These are phyloP conservation scores for Odontophorus gujanensis DNA, from an alignment of 2,113 vertebrate species.

Conservation along the genomic window DNA sequence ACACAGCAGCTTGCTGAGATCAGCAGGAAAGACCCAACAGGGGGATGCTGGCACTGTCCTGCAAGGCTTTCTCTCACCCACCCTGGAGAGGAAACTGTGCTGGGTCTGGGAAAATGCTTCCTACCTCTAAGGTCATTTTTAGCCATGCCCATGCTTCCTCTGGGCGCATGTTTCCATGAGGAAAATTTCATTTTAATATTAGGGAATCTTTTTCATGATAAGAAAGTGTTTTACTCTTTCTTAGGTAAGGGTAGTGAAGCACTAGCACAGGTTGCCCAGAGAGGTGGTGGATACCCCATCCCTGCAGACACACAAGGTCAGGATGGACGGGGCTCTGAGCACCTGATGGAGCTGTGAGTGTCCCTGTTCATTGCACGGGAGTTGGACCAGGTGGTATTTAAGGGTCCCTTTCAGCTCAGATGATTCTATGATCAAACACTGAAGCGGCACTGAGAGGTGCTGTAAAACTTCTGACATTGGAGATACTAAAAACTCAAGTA, in stretches of 20 bases:
- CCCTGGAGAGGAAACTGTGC: not conserved
- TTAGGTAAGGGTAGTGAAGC: no score
- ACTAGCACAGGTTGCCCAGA: no score
- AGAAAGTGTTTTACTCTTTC: no score
- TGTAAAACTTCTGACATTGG: not conserved
- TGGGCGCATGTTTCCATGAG: not conserved
- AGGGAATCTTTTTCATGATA: not conserved
- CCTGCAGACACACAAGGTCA: no score
- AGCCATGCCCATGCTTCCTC: not conserved
- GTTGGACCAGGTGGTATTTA: no score
- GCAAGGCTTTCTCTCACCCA: not conserved
- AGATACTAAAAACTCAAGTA: not conserved
- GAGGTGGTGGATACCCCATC: no score
- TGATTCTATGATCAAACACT: not conserved
- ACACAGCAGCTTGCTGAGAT: constrained; percentile 64
- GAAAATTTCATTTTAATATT: not conserved
- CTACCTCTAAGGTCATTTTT: not conserved
- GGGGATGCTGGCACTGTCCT: not conserved
- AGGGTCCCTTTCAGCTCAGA: no score
- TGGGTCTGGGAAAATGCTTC: not conserved
- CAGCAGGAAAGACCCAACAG: constrained; percentile 24
- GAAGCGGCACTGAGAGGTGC: fast-evolving
- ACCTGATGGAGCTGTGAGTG: no score
- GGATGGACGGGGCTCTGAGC: no score
- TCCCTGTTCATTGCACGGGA: no score